Evolutionary conservation across 1,140 invertebrate species (phyloP).

Genomic region (Drosophila simulans): DNA sequence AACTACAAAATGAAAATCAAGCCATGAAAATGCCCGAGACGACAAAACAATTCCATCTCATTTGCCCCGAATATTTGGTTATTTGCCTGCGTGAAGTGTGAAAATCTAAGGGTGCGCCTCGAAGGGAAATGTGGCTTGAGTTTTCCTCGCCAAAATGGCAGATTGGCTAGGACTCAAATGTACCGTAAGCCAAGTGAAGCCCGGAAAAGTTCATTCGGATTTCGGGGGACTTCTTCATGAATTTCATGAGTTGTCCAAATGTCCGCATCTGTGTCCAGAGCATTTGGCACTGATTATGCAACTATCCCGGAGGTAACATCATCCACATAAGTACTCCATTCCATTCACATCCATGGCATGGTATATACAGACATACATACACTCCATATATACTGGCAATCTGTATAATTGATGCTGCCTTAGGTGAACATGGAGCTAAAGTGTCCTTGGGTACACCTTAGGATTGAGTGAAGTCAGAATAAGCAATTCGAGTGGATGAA

Average conservation of each 20-base stretch:
- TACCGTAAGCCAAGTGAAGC: conserved; percentile 24
- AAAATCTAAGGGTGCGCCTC: neutral
- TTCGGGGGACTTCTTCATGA: conserved; percentile 52
- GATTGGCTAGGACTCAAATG: conserved; percentile 29
- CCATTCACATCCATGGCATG: neutral
- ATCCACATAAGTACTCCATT: neutral
- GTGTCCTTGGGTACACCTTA: conserved; percentile 7
- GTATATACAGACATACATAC: neutral
- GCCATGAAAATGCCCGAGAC: conserved; percentile 42
- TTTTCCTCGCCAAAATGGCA: conserved; percentile 1
- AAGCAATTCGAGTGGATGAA: conserved; percentile 51
- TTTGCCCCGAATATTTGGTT: conserved; percentile 15
- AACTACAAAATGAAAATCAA: conserved; percentile 74
- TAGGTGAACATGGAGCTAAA: conserved; percentile 7
- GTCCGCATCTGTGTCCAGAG: conserved; percentile 36
- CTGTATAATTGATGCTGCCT: conserved; percentile 71
- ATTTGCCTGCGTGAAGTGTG: conserved; percentile 35
- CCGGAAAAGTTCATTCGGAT: conserved; percentile 37
- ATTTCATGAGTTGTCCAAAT: conserved; percentile 65
- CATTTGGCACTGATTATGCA: conserved; percentile 68
- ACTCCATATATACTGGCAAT: conserved; percentile 38
- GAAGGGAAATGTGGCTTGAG: neutral
- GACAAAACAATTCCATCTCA: conserved; percentile 50
- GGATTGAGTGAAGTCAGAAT: conserved; percentile 11
- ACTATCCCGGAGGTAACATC: conserved; percentile 26